Base-by-base conservation (phyloP, 2,113 vertebrate species). In the Alexandromys fortis region DNA sequence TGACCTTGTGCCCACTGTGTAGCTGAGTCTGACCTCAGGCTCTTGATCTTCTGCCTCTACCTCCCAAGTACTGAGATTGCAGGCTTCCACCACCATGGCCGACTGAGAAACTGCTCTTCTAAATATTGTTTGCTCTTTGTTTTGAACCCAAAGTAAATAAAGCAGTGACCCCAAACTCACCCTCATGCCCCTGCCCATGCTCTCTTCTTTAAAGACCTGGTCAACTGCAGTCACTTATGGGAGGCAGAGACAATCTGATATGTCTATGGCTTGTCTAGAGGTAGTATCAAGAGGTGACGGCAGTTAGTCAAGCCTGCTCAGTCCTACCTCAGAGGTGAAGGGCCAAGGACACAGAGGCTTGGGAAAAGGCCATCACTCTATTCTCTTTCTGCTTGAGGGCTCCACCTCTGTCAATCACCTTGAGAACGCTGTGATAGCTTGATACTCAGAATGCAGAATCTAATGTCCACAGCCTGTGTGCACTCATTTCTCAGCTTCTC, bases 391-490 rank as follows among this genome's bases (percentile, higher is more conserved):
- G 33, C n/a, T 70, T 30, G 9, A 33, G 10, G 63, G 1, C 35
- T 70, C 49, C 19, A 28, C 38, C 63, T 70, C 35, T 86, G 33
- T 49, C 24, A 81, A 0, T 16, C 49, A 4, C 75, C 58, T 45
- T 42, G 49, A 70, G 49, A 52, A n/a, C n/a, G 30, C 49, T n/a
- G 65, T 49, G 10, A 0, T 4, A n/a, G 12, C 42, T 45, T 63
- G 7, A 6, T 58, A 58, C 45, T 86, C 45, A 49, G 86, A 58
- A 87, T 28, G 22, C 3, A 13, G 24, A 33, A 35, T 91, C 30
- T 8, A 8, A 24, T 42, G 10, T 28, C 19, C 21, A n/a, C 17
- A 58, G 63, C 2, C 14, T 0, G 2, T 12, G 5, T 5, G 16
- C 0, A 4, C 33, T 87, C 30, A 35, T 24, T 14, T 86, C 6